phyloP scores from a whole-genome alignment of 2,113 vertebrate species.

The Cygnus atratus region DNA sequence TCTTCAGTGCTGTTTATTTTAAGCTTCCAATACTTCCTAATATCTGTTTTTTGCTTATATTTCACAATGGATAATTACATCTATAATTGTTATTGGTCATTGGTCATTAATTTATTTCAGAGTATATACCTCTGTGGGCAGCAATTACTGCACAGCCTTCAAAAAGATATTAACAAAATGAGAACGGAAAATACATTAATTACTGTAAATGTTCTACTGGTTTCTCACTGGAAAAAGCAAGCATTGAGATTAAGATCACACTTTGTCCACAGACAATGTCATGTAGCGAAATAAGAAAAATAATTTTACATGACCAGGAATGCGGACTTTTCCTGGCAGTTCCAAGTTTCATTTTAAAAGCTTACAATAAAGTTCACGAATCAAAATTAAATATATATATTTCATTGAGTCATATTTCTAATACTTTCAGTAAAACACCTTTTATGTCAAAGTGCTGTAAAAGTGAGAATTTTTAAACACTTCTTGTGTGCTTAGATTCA shows the following conservation, averaged over 20 bases:
- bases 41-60: conserved; percentile 65
- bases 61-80: conserved; percentile 77
- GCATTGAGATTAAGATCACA: conserved; percentile 71
- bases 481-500: background rate
- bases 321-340: background rate
- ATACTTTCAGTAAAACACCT: background rate
- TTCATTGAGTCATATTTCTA: background rate
- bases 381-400: background rate
- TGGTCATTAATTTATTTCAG: conserved; percentile 83
- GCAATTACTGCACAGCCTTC: conserved; percentile 78
- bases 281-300: background rate
- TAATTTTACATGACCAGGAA: conserved; percentile 1
- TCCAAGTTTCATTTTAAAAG: conserved; percentile 36
- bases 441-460: background rate
- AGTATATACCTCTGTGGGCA: conserved; percentile 77
- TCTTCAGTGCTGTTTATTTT: background rate
- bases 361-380: background rate
- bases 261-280: conserved; percentile 65
- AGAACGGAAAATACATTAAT: conserved; percentile 82
- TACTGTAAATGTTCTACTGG: conserved; percentile 73
- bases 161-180: conserved; percentile 83
- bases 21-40: conserved; percentile 53
- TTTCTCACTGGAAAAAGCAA: conserved; percentile 75
- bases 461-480: background rate
- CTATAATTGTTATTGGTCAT: conserved; percentile 81